Evolutionary conservation across 2,888 invertebrate species (phyloP).

Genomic region (Calameuta idolon): DNA sequence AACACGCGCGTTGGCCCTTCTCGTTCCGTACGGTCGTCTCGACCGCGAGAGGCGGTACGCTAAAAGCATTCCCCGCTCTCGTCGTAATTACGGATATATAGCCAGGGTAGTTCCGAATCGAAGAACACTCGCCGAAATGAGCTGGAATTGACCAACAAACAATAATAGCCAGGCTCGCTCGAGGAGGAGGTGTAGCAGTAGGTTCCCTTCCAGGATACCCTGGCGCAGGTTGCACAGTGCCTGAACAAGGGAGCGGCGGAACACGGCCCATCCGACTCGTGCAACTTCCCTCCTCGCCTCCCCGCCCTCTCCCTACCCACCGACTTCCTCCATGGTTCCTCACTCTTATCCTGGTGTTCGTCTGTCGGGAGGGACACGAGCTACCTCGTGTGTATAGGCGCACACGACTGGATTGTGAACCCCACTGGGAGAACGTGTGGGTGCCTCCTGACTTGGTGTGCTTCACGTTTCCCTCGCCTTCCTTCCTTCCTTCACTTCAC

Average conservation of each 20-base stretch:
- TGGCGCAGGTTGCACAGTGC: background rate
- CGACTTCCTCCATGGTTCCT: background rate
- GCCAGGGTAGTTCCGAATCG: conserved; percentile 40
- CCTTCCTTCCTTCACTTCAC: conserved; percentile 39
- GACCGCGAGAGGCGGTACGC: conserved; percentile 31
- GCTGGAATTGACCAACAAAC: conserved; percentile 43
- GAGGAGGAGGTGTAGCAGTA: background rate
- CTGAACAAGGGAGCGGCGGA: background rate
- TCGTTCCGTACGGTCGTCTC: background rate
- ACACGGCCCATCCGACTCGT: background rate
- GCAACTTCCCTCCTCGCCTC: background rate
- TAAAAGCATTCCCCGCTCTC: conserved; percentile 59
- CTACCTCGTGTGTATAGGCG: background rate
- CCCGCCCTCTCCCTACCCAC: background rate
- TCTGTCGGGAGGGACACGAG: background rate
- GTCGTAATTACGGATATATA: conserved; percentile 55
- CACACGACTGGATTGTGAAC: background rate
- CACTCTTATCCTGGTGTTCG: background rate
- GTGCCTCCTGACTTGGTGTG: conserved; percentile 1
- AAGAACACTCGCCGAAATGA: conserved; percentile 46
- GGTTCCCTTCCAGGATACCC: background rate
- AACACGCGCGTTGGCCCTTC: background rate
- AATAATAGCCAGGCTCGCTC: conserved; percentile 35
- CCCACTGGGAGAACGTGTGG: background rate
- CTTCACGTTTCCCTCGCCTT: conserved; percentile 33